Percentiles rank a stretch among this genome's conserved stretches.
These are phyloP conservation scores for Caenorhabditis japonica DNA, from an alignment of 2,888 invertebrate genomes.

Conservation along the genomic window DNA sequence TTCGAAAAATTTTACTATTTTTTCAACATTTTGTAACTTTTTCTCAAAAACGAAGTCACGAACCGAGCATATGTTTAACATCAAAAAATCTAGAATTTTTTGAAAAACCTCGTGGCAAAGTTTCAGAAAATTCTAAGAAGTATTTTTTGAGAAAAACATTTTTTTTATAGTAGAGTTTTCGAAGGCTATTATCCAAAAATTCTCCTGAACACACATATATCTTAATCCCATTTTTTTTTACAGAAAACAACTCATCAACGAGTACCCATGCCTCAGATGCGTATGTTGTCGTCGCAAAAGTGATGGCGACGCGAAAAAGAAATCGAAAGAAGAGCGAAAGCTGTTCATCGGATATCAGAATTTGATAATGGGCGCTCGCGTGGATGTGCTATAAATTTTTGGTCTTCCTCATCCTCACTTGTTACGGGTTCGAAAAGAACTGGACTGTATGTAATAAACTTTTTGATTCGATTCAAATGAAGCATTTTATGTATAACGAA, in stretches of 20 bases:
- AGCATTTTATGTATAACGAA: no score
- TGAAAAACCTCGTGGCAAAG: no score
- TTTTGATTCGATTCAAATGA: no score
- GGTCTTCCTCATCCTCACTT: no score
- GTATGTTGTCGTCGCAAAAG: slow-evolving; percentile 24
- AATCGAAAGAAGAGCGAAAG: slow-evolving; percentile 46
- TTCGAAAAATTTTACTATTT: no score
- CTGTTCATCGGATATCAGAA: slow-evolving; percentile 60
- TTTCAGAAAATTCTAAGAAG: no score
- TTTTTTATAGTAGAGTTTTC: no score
- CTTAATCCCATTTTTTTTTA: slow-evolving; percentile 11
- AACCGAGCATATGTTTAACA: no score
- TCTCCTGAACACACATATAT: background rate
- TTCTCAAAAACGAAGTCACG: no score
- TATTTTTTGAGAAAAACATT: no score
- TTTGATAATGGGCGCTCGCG: slow-evolving; percentile 56
- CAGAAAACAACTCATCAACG: slow-evolving; percentile 56
- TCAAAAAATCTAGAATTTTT: no score
- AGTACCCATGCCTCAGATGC: slow-evolving; percentile 47
- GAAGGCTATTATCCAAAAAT: background rate
- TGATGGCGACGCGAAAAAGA: slow-evolving; percentile 37
- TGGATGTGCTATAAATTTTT: slow-evolving; percentile 46
- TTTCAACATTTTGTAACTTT: no score
- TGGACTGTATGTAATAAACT: background rate
- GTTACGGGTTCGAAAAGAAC: background rate